phyloP scores from a whole-genome alignment of 2,113 vertebrate genomes.

The Halichoerus grypus region DNA sequence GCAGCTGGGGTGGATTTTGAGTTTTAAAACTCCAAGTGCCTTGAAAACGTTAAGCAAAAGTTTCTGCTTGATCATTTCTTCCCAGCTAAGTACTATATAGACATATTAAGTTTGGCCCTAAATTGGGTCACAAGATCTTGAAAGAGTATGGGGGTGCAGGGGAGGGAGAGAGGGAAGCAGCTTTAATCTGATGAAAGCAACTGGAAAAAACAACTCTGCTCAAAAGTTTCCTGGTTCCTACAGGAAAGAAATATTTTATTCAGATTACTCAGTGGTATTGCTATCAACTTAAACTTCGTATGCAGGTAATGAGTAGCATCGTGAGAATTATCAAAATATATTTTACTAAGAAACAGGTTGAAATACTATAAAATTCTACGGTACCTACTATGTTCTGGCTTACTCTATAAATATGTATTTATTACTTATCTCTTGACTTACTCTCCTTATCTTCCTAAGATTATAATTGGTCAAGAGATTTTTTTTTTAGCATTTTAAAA shows the following conservation, averaged over 20 bases:
- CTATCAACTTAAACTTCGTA: constrained; percentile 45
- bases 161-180: neutral
- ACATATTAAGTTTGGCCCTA: neutral
- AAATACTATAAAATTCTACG: neutral
- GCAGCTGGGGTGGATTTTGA: neutral
- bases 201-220: constrained; percentile 22
- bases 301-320: neutral
- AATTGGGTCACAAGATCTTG: neutral
- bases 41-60: neutral
- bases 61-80: neutral
- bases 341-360: neutral
- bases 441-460: neutral
- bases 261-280: neutral
- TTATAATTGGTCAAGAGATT: neutral
- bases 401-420: neutral
- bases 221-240: constrained; percentile 18
- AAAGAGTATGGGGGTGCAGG: neutral
- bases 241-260: constrained; percentile 40
- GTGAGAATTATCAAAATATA: constrained; percentile 41
- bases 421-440: constrained; percentile 35
- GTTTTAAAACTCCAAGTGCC: neutral
- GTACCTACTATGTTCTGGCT: neutral
- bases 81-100: neutral
- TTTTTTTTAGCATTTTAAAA: constrained; percentile 7
- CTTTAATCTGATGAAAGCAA: constrained; percentile 67